phyloP scores from a whole-genome alignment of 2,113 vertebrate genomes.

The Macrotis lagotis region DNA sequence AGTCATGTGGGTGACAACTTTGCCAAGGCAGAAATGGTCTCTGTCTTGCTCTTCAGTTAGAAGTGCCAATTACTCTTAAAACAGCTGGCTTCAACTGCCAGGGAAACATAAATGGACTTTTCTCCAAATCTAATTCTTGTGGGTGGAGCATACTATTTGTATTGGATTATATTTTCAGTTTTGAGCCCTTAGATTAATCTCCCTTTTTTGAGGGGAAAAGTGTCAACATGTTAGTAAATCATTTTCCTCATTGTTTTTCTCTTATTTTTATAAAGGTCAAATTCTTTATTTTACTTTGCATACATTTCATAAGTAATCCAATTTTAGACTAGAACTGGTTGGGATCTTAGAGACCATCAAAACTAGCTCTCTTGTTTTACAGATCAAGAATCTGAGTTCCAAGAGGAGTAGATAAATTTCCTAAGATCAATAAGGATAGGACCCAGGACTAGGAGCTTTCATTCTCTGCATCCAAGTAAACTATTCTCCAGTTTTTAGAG shows the following conservation, averaged over 20 bases:
- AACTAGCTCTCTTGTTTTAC: background rate
- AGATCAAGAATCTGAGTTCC: background rate
- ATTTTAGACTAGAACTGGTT: background rate
- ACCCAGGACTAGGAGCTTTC: background rate
- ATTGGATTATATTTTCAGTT: background rate
- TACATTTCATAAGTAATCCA: background rate
- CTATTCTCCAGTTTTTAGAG: background rate
- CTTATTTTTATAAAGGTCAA: background rate
- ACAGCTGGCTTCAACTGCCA: background rate
- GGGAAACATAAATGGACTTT: constrained; percentile 15
- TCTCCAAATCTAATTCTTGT: constrained; percentile 10
- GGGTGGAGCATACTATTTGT: background rate
- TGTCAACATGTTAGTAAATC: background rate
- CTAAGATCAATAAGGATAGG: background rate
- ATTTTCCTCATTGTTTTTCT: constrained; percentile 23
- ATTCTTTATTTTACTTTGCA: background rate
- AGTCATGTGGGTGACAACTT: background rate
- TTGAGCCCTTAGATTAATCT: background rate
- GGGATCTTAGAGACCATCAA: background rate
- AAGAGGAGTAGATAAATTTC: background rate
- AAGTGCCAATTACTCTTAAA: background rate
- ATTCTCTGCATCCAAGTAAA: background rate
- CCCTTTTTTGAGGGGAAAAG: background rate
- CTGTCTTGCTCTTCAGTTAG: background rate
- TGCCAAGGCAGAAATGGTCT: background rate